phyloP scores from a whole-genome alignment of 2,797 vertebrate species.

The Miichthys miiuy region DNA sequence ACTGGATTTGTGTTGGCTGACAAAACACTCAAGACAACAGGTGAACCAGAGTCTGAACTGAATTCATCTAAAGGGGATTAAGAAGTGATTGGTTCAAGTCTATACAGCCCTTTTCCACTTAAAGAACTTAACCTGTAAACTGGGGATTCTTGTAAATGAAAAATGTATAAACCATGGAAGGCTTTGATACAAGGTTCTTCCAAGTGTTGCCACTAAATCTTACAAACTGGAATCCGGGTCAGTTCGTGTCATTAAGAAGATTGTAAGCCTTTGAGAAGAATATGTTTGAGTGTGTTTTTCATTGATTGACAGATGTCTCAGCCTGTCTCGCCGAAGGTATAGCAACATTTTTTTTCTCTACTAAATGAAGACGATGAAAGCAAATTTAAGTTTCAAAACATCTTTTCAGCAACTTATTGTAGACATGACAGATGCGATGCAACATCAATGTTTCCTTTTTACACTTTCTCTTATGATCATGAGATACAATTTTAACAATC shows the following conservation, averaged over 20 bases:
- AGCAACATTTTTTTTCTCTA: neutral
- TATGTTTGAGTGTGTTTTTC: neutral
- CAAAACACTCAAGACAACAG: constrained; percentile 6
- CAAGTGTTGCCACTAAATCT: too few species aligned
- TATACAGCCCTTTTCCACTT: neutral
- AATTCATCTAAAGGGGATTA: neutral
- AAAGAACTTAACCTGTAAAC: neutral
- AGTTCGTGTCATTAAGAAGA: neutral
- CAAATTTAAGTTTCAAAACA: constrained; percentile 22
- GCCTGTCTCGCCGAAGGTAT: neutral
- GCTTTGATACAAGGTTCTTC: neutral
- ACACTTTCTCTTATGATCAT: neutral
- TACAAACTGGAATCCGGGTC: too few species aligned
- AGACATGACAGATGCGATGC: neutral
- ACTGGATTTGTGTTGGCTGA: constrained; percentile 20
- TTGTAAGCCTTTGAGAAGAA: neutral
- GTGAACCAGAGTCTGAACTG: neutral
- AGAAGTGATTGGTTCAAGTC: neutral
- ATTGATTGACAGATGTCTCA: neutral
- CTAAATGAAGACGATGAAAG: neutral
- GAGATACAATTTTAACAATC: constrained; percentile 12
- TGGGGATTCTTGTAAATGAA: neutral
- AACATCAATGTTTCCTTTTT: neutral
- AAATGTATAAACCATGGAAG: neutral
- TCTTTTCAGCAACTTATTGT: neutral